A percentile compares a stretch with the other conserved stretches of the same genome.
phyloP scores from a whole-genome alignment of 1,140 invertebrate genomes.

The Hypsibius dujardini region DNA sequence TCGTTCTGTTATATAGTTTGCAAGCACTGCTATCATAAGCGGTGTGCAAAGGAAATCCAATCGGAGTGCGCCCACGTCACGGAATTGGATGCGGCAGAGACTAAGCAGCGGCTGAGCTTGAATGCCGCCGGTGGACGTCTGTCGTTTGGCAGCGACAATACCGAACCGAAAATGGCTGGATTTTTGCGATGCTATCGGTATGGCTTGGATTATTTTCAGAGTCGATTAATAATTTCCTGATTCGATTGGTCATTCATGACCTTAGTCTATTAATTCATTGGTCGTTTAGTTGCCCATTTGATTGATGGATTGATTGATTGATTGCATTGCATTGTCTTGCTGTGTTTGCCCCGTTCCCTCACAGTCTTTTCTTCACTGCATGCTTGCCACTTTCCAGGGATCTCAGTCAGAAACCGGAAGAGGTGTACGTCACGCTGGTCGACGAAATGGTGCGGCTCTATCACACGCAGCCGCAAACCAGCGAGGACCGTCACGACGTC shows the following conservation, averaged over 20 bases:
- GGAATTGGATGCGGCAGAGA: neutral
- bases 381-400: too few relatives aligned
- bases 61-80: neutral
- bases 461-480: neutral
- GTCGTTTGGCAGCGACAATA: neutral
- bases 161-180: neutral
- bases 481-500: neutral
- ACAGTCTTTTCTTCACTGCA: too few relatives aligned
- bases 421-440: neutral
- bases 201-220: neutral
- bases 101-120: neutral
- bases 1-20: neutral
- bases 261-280: too few relatives aligned
- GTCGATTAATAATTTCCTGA: too few relatives aligned
- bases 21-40: neutral
- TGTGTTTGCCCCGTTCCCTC: too few relatives aligned
- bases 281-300: too few relatives aligned
- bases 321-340: too few relatives aligned
- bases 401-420: too few relatives aligned
- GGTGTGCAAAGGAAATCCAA: neutral
- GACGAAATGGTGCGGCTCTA: neutral
- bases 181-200: neutral
- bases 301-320: too few relatives aligned
- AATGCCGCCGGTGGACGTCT: neutral
- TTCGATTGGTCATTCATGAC: too few relatives aligned